phyloP scores from a whole-genome alignment of 2,113 vertebrate species.

The Pontoporia blainvillei region DNA sequence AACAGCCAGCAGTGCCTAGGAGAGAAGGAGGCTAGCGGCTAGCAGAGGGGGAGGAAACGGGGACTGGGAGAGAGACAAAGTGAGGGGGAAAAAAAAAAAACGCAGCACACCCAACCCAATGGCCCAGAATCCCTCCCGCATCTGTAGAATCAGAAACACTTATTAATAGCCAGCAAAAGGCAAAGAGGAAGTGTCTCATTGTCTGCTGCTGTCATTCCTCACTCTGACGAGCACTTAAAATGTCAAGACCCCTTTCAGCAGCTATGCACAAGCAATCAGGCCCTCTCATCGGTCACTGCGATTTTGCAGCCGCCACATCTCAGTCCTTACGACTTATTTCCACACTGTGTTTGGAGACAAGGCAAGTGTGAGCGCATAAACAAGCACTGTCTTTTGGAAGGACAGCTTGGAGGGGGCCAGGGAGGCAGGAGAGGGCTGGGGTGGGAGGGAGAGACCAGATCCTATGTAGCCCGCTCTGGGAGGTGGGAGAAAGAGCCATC shows the following conservation, averaged over 20 bases:
- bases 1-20: conserved; percentile 47
- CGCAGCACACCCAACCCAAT: background rate
- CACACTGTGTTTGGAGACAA: background rate
- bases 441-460: background rate
- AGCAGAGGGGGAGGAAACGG: background rate
- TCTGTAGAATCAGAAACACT: conserved; percentile 71
- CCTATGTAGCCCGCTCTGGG: background rate
- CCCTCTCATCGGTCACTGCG: conserved; percentile 77
- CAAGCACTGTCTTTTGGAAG: background rate
- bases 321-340: conserved; percentile 27
- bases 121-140: conserved; percentile 56
- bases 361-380: background rate
- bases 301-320: conserved; percentile 11
- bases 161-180: conserved; percentile 77
- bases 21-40: background rate
- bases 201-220: conserved; percentile 83
- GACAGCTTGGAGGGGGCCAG: background rate
- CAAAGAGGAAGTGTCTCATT: conserved; percentile 79
- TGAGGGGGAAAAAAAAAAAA: background rate
- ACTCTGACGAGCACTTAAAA: conserved; percentile 85
- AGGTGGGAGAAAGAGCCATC: background rate
- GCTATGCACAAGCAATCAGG: conserved; percentile 79
- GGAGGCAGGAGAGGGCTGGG: background rate
- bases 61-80: conserved; percentile 27
- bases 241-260: conserved; percentile 86